phyloP scores from a whole-genome alignment of 1,140 invertebrate species.

The Drosophila busckii region DNA sequence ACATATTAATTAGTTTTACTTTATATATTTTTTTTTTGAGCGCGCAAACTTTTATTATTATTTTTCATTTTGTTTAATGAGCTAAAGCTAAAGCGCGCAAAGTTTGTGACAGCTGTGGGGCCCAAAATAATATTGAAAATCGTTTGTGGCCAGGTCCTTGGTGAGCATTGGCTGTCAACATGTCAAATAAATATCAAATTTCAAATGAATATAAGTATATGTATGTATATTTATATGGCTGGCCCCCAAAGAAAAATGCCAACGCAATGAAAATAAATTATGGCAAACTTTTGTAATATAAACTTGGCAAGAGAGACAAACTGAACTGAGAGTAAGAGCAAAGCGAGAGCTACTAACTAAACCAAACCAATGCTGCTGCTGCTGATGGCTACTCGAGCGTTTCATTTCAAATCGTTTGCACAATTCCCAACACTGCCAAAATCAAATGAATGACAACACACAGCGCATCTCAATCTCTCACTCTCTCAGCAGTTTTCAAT shows the following conservation, averaged over 20 bases:
- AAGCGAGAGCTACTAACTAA: constrained; percentile 23
- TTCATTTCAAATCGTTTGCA: constrained; percentile 58
- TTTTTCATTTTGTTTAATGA: constrained; percentile 49
- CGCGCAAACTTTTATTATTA: not conserved
- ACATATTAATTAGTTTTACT: constrained; percentile 74
- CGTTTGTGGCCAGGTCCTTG: no score
- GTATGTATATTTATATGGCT: not conserved
- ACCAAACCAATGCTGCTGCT: constrained; percentile 20
- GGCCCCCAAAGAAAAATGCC: constrained; percentile 53
- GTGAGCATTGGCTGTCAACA: constrained; percentile 67
- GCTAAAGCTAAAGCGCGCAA: constrained; percentile 36
- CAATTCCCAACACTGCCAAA: constrained; percentile 62
- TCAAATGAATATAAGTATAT: constrained; percentile 63
- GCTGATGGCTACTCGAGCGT: constrained; percentile 34
- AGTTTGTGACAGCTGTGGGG: constrained; percentile 8
- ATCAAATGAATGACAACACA: constrained; percentile 42
- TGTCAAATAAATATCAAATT: constrained; percentile 77
- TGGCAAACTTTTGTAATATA: constrained; percentile 73
- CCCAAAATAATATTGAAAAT: no score
- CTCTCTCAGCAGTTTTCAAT: constrained; percentile 32
- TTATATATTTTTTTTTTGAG: constrained; percentile 21
- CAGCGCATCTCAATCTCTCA: constrained; percentile 30
- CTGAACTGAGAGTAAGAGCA: not conserved
- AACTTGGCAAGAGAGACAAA: no score
- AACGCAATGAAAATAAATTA: constrained; percentile 76